Evolutionary conservation across 2,888 invertebrate species (phyloP).

Genomic region (Mechanitis mazaeus): DNA sequence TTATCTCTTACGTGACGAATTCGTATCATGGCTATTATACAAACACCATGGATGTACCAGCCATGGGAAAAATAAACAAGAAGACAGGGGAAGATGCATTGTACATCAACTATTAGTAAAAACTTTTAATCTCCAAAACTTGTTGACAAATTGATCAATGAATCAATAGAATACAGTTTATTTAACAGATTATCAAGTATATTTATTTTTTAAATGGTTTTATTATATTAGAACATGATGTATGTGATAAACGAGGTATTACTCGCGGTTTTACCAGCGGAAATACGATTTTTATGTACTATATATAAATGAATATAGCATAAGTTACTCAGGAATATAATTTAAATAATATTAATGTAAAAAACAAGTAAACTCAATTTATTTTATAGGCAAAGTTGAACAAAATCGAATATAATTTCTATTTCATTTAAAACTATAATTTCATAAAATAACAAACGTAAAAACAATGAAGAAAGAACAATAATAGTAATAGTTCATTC

Average conservation of each 20-base stretch:
- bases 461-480: too few species aligned
- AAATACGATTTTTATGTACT: too few species aligned
- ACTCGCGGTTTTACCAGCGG: too few species aligned
- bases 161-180: conserved; percentile 16
- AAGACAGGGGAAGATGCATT: conserved; percentile 42
- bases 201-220: neutral
- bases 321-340: too few species aligned
- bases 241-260: too few species aligned
- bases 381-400: too few species aligned
- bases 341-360: too few species aligned
- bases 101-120: conserved; percentile 24
- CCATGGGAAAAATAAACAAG: conserved; percentile 70
- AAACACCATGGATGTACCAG: conserved; percentile 43
- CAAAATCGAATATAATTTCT: too few species aligned
- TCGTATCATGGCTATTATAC: conserved; percentile 35
- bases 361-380: too few species aligned
- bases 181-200: neutral
- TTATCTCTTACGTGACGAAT: conserved; percentile 50
- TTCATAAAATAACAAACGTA: conserved; percentile 18
- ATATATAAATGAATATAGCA: too few species aligned
- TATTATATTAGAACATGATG: too few species aligned
- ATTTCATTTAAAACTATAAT: too few species aligned
- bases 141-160: conserved; percentile 25
- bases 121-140: conserved; percentile 16
- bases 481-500: conserved; percentile 63